Conservation (phyloP, 2,888 invertebrate genomes). For the Seira sanloemensis region DNA sequence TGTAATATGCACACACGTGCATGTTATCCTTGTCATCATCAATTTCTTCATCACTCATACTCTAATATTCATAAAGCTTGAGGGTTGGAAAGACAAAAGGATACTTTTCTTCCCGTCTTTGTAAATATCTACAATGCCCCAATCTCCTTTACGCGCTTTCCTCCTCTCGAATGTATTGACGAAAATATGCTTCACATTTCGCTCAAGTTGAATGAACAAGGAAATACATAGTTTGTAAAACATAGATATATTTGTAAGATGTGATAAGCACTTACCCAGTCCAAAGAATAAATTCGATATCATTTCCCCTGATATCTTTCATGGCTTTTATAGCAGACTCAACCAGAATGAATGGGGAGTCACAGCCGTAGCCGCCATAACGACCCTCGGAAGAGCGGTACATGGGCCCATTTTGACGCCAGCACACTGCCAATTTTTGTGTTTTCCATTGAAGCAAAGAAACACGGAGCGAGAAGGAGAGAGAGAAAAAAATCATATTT, state of each 20-base stretch:
- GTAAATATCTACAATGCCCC: too few species aligned
- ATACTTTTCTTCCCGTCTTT: too few species aligned
- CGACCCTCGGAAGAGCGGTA: slow-evolving; percentile 82
- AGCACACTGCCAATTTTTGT: slow-evolving; percentile 78
- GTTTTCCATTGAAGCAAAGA: too few species aligned
- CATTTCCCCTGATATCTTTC: slow-evolving; percentile 89
- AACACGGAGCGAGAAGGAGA: too few species aligned
- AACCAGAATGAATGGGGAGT: slow-evolving; percentile 91
- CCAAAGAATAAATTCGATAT: slow-evolving; percentile 95
- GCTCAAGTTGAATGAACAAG: not conserved
- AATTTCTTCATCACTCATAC: not conserved
- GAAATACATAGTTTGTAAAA: not conserved
- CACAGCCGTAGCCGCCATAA: slow-evolving; percentile 89
- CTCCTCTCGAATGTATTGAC: not conserved
- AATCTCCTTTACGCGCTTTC: not conserved
- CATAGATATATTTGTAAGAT: too few species aligned
- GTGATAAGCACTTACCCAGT: slow-evolving; percentile 87
- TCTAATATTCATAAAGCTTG: not conserved
- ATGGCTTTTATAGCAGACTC: slow-evolving; percentile 92
- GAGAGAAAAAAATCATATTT: slow-evolving; percentile 34
- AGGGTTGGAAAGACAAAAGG: not conserved
- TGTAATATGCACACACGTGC: slow-evolving; percentile 20
- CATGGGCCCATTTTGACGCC: slow-evolving; percentile 79
- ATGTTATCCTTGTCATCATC: slow-evolving; percentile 28
- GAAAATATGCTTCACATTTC: not conserved